These are phyloP conservation scores for Distichodus sexfasciatus DNA, from an alignment of 2,797 vertebrate species.

Conservation along the genomic window DNA sequence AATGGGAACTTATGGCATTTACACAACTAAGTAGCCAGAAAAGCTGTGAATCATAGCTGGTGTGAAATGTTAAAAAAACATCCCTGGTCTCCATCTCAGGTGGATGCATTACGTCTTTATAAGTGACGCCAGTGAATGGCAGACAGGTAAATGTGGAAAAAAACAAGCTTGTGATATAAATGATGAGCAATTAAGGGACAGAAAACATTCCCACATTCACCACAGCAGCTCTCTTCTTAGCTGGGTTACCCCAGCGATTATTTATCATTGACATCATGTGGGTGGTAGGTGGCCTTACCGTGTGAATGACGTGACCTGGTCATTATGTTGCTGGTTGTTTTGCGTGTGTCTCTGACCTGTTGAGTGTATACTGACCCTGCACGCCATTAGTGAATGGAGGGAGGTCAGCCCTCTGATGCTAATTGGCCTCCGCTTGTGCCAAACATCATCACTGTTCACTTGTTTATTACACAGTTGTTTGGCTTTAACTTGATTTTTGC, in stretches of 20 bases:
- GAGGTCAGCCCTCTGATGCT: background rate
- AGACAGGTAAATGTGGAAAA: background rate
- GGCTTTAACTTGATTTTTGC: background rate
- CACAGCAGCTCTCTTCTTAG: background rate
- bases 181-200: slow-evolving; percentile 31
- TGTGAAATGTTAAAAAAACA: background rate
- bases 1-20: too few species aligned
- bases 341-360: slow-evolving; percentile 17
- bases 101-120: background rate
- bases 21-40: background rate
- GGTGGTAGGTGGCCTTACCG: slow-evolving; percentile 1
- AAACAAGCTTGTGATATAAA: slow-evolving; percentile 25
- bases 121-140: background rate
- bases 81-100: background rate
- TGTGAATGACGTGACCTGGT: background rate
- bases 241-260: slow-evolving; percentile 24
- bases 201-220: background rate
- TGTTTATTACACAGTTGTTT: background rate
- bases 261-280: background rate
- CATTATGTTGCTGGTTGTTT: background rate
- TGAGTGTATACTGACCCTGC: background rate
- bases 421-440: slow-evolving; percentile 32
- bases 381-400: slow-evolving; percentile 7
- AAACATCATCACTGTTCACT: background rate
- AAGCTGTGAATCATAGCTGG: background rate